These are phyloP conservation scores for Ceratoteleas bidentatus DNA, from an alignment of 1,140 invertebrate species.

Conservation along the genomic window DNA sequence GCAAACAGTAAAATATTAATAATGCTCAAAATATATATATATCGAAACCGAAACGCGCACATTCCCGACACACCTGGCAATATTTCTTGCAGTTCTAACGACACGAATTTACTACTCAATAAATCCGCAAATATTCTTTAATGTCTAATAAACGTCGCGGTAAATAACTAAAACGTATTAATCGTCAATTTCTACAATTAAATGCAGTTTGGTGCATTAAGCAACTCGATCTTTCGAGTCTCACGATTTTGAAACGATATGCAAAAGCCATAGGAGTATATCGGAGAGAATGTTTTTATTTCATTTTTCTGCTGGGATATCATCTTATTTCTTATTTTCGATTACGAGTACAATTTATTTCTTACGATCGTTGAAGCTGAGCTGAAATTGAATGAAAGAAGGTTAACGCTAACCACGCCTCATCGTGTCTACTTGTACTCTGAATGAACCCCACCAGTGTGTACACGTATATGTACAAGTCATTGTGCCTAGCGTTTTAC, in stretches of 20 bases:
- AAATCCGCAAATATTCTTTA: constrained; percentile 56
- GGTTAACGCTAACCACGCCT: constrained; percentile 15
- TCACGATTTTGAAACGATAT: background rate
- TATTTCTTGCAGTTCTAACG: constrained; percentile 46
- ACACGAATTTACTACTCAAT: constrained; percentile 51
- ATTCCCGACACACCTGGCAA: constrained; percentile 30
- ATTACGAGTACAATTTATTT: background rate
- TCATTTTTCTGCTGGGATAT: too few species aligned
- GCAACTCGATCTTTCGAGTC: constrained; percentile 1
- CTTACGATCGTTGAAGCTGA: constrained; percentile 1
- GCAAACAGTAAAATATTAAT: constrained; percentile 23
- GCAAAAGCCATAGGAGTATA: background rate
- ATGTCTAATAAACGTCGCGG: constrained; percentile 37
- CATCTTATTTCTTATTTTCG: background rate
- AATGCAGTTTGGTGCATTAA: constrained; percentile 13
- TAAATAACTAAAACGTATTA: constrained; percentile 37
- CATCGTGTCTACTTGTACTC: constrained; percentile 31
- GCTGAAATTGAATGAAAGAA: constrained; percentile 31
- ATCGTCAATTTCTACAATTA: constrained; percentile 34
- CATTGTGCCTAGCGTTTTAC: constrained; percentile 29
- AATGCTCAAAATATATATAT: constrained; percentile 25
- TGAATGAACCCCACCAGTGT: constrained; percentile 18
- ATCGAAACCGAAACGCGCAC: constrained; percentile 25
- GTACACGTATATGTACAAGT: constrained; percentile 17
- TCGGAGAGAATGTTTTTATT: background rate